These are phyloP conservation scores for Aurelia sp. DNA, from an alignment of 30 jellyfish, hydroid and myxozoan genomes.

Conservation along the genomic window DNA sequence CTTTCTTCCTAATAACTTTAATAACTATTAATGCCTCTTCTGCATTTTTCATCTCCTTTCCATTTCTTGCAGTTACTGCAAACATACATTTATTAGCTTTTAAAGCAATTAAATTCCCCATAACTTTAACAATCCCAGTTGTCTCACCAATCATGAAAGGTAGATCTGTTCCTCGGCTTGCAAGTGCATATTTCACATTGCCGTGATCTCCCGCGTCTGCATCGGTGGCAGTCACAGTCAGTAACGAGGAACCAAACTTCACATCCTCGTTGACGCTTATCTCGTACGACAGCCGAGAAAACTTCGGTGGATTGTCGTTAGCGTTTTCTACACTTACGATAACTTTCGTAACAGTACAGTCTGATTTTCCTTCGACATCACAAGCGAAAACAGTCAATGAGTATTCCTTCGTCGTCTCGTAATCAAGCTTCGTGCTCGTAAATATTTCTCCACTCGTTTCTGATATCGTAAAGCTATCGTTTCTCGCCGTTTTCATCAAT, in stretches of 20 bases:
- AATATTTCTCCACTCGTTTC: constrained; percentile 65
- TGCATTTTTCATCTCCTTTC: background rate
- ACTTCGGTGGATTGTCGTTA: constrained; percentile 79
- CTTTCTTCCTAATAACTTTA: background rate
- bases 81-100: background rate
- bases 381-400: constrained; percentile 77
- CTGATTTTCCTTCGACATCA: constrained; percentile 65
- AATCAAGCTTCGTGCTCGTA: constrained; percentile 57
- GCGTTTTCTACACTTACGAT: constrained; percentile 55
- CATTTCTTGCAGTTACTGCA: constrained; percentile 33
- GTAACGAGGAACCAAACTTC: constrained; percentile 18
- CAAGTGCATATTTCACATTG: constrained; percentile 33
- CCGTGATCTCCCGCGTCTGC: constrained; percentile 59
- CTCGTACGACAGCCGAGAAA: constrained; percentile 30
- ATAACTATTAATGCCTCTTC: constrained; percentile 27
- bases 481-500: constrained; percentile 26
- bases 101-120: background rate
- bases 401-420: constrained; percentile 52
- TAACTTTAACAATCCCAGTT: constrained; percentile 28
- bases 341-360: constrained; percentile 71
- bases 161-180: background rate
- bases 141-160: constrained; percentile 44
- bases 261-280: constrained; percentile 32
- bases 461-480: constrained; percentile 46
- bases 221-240: constrained; percentile 63